Evolutionary conservation across 2,797 vertebrate species (phyloP).

Genomic region (Anniella stebbinsi): DNA sequence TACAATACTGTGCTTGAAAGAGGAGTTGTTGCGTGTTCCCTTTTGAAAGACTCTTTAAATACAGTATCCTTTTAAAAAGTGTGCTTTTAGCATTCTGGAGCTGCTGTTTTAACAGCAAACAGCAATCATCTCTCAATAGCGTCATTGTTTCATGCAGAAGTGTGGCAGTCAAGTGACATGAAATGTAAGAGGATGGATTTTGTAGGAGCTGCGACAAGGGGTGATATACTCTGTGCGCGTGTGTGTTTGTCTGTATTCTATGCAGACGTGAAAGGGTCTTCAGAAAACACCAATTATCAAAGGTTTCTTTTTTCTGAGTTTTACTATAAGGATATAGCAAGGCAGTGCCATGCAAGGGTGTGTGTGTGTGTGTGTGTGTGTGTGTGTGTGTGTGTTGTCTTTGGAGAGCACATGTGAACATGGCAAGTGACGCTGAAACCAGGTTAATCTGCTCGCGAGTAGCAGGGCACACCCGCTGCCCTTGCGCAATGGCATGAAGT

Average conservation of each 20-base stretch:
- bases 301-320: not conserved
- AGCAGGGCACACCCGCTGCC: fast-evolving
- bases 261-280: not conserved
- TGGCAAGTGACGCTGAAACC: fast-evolving
- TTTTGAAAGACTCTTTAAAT: slow-evolving; percentile 3
- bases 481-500: fast-evolving
- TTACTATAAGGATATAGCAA: not conserved
- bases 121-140: slow-evolving; percentile 11
- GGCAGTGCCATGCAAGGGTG: not conserved
- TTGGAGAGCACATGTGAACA: not conserved
- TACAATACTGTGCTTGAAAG: not conserved
- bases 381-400: not conserved
- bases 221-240: not conserved
- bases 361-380: no score
- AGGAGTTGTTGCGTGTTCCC: not conserved
- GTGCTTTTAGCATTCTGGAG: not conserved
- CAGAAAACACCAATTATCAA: slow-evolving; percentile 3
- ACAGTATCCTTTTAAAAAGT: slow-evolving; percentile 6
- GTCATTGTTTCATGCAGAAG: slow-evolving; percentile 21
- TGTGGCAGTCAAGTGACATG: not conserved
- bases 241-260: not conserved
- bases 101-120: not conserved
- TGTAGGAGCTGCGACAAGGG: not conserved
- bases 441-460: slow-evolving; percentile 32
- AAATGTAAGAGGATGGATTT: not conserved